phyloP scores from a whole-genome alignment of 2,797 vertebrate genomes.

The Peromyscus melanophrys region DNA sequence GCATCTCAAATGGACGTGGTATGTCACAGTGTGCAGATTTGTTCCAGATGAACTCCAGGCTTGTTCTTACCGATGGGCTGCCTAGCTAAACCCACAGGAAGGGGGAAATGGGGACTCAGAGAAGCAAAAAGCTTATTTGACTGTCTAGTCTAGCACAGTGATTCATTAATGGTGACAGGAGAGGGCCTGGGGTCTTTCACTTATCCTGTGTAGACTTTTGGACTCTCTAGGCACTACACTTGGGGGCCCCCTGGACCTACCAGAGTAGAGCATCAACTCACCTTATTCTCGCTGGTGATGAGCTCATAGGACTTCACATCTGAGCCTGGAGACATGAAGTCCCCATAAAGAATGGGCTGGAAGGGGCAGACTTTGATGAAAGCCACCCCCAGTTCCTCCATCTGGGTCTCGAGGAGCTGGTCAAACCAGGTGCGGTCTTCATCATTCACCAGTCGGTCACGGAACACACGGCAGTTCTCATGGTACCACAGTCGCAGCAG shows the following conservation, averaged over 20 bases:
- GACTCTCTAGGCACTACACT: neutral
- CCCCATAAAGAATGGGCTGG: conserved; percentile 94
- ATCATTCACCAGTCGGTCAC: conserved; percentile 93
- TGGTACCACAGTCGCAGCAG: conserved; percentile 96
- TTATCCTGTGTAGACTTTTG: neutral
- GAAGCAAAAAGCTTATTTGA: neutral
- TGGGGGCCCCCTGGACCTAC: neutral
- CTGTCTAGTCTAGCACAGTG: rapidly evolving
- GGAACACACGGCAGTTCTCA: conserved; percentile 95
- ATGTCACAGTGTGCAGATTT: neutral
- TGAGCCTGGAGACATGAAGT: conserved; percentile 93
- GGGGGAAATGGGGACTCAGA: neutral
- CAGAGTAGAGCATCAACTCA: neutral
- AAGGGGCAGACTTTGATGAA: conserved; percentile 92
- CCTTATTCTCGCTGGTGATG: conserved; percentile 92
- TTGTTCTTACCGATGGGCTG: neutral
- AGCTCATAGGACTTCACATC: conserved; percentile 91
- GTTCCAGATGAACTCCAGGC: neutral
- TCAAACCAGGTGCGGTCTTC: conserved; percentile 95
- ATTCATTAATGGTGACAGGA: neutral
- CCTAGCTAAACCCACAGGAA: neutral
- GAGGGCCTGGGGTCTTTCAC: neutral
- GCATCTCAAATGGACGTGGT: neutral
- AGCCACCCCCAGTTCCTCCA: conserved; percentile 91
- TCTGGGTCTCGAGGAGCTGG: conserved; percentile 90